Percentiles rank a stretch among this genome's conserved stretches.
phyloP scores from a whole-genome alignment of 2,113 vertebrate species.

The Piprites chloris region DNA sequence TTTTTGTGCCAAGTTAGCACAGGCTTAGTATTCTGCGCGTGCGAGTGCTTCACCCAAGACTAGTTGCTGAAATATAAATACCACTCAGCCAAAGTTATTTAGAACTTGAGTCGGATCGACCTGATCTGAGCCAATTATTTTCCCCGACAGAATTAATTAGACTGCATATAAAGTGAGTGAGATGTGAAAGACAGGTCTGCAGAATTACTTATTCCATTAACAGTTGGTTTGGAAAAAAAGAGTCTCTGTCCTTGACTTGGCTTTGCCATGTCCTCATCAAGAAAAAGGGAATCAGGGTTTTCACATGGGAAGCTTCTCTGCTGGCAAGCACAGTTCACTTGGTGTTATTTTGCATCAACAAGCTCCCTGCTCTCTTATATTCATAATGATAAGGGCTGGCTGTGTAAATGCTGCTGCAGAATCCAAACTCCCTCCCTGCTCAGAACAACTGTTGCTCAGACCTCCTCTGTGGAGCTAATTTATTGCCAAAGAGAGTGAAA shows the following conservation, averaged over 20 bases:
- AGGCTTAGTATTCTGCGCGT: constrained; percentile 48
- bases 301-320: constrained; percentile 7
- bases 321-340: constrained; percentile 13
- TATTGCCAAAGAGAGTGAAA: constrained; percentile 33
- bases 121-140: constrained; percentile 69
- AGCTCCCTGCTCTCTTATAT: background rate
- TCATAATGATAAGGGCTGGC: constrained; percentile 11
- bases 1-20: constrained; percentile 37
- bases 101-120: constrained; percentile 57
- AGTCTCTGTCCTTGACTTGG: constrained; percentile 42
- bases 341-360: constrained; percentile 23
- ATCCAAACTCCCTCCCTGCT: background rate
- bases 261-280: background rate
- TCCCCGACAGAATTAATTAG: constrained; percentile 68
- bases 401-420: background rate
- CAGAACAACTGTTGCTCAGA: constrained; percentile 53
- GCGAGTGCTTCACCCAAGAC: constrained; percentile 34
- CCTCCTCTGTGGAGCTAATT: constrained; percentile 2
- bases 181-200: constrained; percentile 57
- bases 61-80: constrained; percentile 64
- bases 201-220: constrained; percentile 51
- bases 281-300: constrained; percentile 14
- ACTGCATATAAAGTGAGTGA: constrained; percentile 66
- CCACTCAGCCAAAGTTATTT: constrained; percentile 60
- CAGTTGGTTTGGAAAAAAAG: background rate